Evolutionary conservation across 2,113 vertebrate species (phyloP), one percentile per base, ranked within the genome.

Genomic region (Platichthys flesus): DNA sequence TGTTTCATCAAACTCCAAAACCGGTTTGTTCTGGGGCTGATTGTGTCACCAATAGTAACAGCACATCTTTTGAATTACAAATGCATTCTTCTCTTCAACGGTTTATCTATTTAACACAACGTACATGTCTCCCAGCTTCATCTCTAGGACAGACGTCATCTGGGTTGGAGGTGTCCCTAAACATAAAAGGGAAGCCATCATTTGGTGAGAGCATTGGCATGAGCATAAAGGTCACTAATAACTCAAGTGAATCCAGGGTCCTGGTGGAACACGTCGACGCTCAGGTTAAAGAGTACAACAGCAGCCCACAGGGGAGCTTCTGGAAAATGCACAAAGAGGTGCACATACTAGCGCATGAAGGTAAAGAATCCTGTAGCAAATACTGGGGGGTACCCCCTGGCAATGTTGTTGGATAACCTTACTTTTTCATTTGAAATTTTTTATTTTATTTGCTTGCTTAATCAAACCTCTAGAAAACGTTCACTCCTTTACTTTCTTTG

Each of bases 221-320:
- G 26, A 31, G 66, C 16, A 86, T 92, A 37, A 90, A 24, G 2
- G 10, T 92, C 61, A 81, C 58, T 23, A 92, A 92, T 74, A 21
- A 5, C 2, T 80, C 65, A 1, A 65, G 35, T 13, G 21, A 49
- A 1, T 1, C 31, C 3, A 78, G 82, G 45, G 15, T 72, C 42
- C 73, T 93, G 65, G 16, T 13, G 57, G 79, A 87, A 45, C 55
- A 84, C 28, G 18, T 92, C 42, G 84, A 82, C 2, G 88, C 86
- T 68, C 91, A 93, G 85, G n/a, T 83, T 20, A 91, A 92, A 65
- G 65, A 85, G 18, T 91, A 85, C 61, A 57, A 89, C 85, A 20
- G 69, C 4, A 37, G 26, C 52, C 74, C 82, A 0, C 35, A 59
- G 62, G 9, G 74, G 65, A 76, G 62, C 47, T 90, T 93, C 73